Base-by-base conservation (phyloP, 2,888 invertebrate species). In the Acrocyrtus sp. region DNA sequence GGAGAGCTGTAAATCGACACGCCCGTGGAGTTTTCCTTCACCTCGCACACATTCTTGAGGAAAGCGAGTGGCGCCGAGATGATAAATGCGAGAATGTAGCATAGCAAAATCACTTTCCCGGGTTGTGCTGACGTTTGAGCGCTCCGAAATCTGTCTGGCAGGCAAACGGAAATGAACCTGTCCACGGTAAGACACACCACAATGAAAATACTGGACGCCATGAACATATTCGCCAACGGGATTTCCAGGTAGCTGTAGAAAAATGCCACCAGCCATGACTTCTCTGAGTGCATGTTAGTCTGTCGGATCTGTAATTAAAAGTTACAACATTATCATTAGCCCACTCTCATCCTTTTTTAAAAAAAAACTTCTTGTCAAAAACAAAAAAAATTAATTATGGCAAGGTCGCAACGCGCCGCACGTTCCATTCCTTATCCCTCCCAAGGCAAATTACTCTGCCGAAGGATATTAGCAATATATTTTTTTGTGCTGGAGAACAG, bases 141-240 rank as follows among this genome's bases (percentile, higher is more conserved):
- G 68, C 82, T 83, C 57, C 83, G 81, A 78, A 84, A 85, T 63
- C 83, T 82, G 4, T 83, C 83, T n/a, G 84, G 84, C 34, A 83
- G 82, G 76, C 85, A 86, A 12, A 86, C 85, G 5, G 86, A 86
- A 75, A 86, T 84, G 81, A 85, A 87, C 34, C 87, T 83, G 75
- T 85, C 85, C 19, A 86, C 83, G 1, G 87, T 87, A 21, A 87
- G 83, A 70, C 85, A 86, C 5, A 86, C 85, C 10, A 87, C 86
- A 67, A 86, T 84, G 83, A 86, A 86, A n/a, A 87, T 86, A 57
- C 84, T 84, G 34, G 85, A 83, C 4, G 85, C 86, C 85, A 86
- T 86, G 80, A 86, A 84, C 3, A 84, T 83, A 78, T 87, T 86
- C 21, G 85, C 84, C 63, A 86, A 76, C 0, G 85, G 85, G 61